Conservation (phyloP, 2,113 vertebrate genomes). For the Gavialis gangeticus region DNA sequence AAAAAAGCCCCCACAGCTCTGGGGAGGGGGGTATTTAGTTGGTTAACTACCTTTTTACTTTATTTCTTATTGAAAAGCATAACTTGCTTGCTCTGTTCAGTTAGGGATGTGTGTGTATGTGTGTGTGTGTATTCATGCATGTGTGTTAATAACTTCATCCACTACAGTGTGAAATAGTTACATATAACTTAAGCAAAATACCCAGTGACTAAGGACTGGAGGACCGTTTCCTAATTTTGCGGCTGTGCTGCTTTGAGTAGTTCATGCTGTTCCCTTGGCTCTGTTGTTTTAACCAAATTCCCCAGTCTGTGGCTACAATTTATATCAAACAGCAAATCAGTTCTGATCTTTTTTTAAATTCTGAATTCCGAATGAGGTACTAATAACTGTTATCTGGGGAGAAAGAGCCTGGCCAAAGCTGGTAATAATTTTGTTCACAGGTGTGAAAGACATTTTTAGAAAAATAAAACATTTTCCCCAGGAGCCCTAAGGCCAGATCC, state of each 20-base stretch:
- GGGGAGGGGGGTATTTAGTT: neutral
- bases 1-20: conserved; percentile 43
- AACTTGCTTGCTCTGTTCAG: neutral
- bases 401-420: neutral
- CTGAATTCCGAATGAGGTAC: neutral
- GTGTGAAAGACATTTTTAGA: neutral
- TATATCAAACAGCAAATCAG: neutral
- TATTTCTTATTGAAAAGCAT: neutral
- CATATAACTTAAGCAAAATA: neutral
- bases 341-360: neutral
- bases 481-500: neutral
- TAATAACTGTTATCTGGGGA: neutral
- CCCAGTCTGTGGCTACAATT: neutral
- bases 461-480: neutral
- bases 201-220: neutral
- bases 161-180: neutral
- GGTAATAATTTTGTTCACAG: neutral
- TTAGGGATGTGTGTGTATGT: neutral
- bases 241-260: neutral
- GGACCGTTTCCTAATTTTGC: neutral
- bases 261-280: neutral
- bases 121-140: neutral
- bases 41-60: neutral
- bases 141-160: neutral
- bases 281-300: neutral